phyloP scores from a whole-genome alignment of 2,113 vertebrate genomes.

The Hemiscyllium ocellatum region DNA sequence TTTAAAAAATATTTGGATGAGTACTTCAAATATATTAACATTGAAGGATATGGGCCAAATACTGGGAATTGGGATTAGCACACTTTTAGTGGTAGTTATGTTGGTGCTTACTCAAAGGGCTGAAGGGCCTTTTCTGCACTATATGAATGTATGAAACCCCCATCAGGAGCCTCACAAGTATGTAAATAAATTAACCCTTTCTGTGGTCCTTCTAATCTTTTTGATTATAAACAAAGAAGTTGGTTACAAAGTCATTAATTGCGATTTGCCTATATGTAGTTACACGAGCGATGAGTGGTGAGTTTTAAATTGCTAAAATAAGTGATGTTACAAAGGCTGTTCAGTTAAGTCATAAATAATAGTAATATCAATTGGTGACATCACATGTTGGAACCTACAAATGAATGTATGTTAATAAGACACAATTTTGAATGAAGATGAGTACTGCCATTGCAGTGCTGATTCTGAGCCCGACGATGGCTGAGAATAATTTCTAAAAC shows the following conservation, averaged over 20 bases:
- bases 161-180: neutral
- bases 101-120: too few relatives aligned
- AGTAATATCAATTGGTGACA: neutral
- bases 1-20: too few relatives aligned
- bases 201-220: neutral
- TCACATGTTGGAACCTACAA: neutral
- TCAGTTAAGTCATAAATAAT: neutral
- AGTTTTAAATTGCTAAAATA: neutral
- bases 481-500: neutral
- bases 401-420: neutral
- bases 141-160: neutral
- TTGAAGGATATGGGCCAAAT: too few relatives aligned
- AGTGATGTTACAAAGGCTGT: neutral
- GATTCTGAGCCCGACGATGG: too few relatives aligned
- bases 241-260: neutral
- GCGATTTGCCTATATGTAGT: neutral
- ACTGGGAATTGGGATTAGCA: too few relatives aligned
- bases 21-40: too few relatives aligned
- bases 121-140: too few relatives aligned
- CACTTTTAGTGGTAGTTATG: too few relatives aligned
- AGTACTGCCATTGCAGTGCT: too few relatives aligned
- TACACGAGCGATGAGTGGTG: neutral
- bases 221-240: neutral
- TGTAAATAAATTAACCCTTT: neutral
- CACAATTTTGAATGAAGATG: neutral